Evolutionary conservation across 2,113 vertebrate genomes (phyloP).

Genomic region (Mastomys natalensis): DNA sequence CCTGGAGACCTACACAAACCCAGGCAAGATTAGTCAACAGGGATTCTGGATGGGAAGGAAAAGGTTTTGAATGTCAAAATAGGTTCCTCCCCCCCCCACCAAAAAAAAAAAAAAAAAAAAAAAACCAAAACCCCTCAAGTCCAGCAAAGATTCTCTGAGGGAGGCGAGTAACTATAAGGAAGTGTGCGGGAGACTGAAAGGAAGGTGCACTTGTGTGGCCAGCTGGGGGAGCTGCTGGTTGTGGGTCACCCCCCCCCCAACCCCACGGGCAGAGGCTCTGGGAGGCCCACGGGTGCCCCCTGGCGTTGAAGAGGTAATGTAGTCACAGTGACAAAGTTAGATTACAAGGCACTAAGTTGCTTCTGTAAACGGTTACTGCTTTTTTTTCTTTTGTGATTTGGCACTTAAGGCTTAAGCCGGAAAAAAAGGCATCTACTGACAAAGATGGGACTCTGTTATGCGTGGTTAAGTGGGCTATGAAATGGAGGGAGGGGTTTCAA

Average conservation of each 20-base stretch:
- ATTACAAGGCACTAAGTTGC: conserved; percentile 90
- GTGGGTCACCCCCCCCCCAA: conserved; percentile 24
- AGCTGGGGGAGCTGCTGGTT: conserved; percentile 90
- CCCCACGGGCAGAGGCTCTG: conserved; percentile 84
- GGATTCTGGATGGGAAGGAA: conserved; percentile 70
- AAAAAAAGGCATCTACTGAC: conserved; percentile 80
- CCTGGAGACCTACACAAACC: conserved; percentile 86
- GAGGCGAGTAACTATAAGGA: conserved; percentile 78
- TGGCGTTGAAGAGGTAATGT: conserved; percentile 91
- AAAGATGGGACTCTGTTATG: conserved; percentile 83
- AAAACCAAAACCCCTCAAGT: conserved; percentile 85
- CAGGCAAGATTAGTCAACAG: conserved; percentile 87
- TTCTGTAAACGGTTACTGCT: conserved; percentile 92
- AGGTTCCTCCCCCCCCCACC: conserved; percentile 85
- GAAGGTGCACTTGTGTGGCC: conserved; percentile 82
- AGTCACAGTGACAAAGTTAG: conserved; percentile 91
- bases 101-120: no score
- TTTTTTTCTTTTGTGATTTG: conserved; percentile 88
- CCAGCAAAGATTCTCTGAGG: conserved; percentile 71
- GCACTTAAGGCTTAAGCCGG: conserved; percentile 89
- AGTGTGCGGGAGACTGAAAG: conserved; percentile 70
- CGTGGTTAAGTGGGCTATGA: conserved; percentile 78
- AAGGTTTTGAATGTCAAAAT: conserved; percentile 81
- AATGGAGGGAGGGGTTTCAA: conserved; percentile 81
- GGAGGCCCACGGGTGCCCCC: conserved; percentile 89